Base-by-base conservation (phyloP, 2,888 invertebrate species). In the Melipona beecheii region DNA sequence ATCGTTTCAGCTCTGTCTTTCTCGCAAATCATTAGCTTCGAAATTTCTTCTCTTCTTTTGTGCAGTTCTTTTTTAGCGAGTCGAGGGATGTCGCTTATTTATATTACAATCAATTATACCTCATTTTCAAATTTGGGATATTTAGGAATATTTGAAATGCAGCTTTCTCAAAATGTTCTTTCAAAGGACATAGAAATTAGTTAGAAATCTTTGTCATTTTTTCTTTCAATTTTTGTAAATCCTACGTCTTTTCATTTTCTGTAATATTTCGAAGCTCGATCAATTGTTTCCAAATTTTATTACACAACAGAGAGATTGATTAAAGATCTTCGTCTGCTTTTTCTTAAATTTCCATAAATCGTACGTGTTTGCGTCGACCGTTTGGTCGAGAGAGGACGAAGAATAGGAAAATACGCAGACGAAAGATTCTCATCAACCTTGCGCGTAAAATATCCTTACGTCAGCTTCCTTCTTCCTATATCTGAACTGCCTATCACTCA, bases 401-500 rank as follows among this genome's bases (percentile, higher is more conserved):
- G 2, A 15, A 58, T 58, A 19, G 3, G 9, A 60, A 60, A 60
- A 17, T 60, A 60, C 24, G 9, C 24, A 19, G 17, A 60, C 24
- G 60, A 60, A 4, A 17, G 60, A 62, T 11, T 19, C 13, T 43
- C 36, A 64, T 31, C 64, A 4, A 64, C 31, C 21, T 31, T 64
- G 13, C 13, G 9, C 9, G 31, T 36, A 64, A 27, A 21, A 64
- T 27, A 64, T 66, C 21, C 24, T 60, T 60, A 24, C 60, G 60
- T 31, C 36, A 65, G 36, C 36, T 65, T 65, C 21, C 21, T 11
- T 43, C 11, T 9, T 36, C 19, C 58, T 2, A 6, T 58, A 58
- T 65, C 50, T 52, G 64, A 64, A 64, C 11, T 11, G 50, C 50
- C 64, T 9, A 36, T 74, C 64, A n/a, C 17, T 72, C 19, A 31